Evolutionary conservation across 2,113 vertebrate genomes (phyloP), one percentile per base, ranked within the genome.

Genomic region (Gorsachius goisagi): DNA sequence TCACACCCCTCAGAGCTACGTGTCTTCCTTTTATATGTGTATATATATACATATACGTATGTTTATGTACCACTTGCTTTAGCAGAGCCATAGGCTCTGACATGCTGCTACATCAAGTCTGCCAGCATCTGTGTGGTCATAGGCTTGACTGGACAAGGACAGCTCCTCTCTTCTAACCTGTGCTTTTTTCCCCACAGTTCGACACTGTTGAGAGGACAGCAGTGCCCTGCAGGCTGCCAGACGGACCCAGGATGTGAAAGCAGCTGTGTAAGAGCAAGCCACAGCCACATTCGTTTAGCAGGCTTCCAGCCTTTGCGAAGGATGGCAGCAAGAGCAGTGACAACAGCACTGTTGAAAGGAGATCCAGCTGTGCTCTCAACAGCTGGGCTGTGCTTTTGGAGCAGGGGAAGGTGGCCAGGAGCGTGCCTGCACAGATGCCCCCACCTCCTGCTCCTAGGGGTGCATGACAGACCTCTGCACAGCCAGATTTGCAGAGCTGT

Each of bases 401-500:
- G 39, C 11, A 37, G 47, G 6, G 5, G 7, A 56, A 26, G 16
- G 15, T 50, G 35, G 7, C 22, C 6, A 66, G 47, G 19, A 80
- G 18, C 15, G 8, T 41, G 30, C 3, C 27, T 47, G 13, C 10
- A 30, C 0, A 5, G 33, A 59, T 41, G 19, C 58, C 32, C 5
- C 4, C 2, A 2, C 11, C 11, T 88, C 19, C n/a, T 60, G 9
- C 12, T 58, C 33, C 67, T 58, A 9, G 6, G 3, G 9, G 1
- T 22, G 27, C 4, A 8, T 26, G 49, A 16, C 12, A 58, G 24
- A 26, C 5, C 16, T 64, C 58, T 53, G 18, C 22, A 41, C 1
- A 15, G 32, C 9, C 30, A 67, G 37, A 59, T 19, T 4, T 72
- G 6, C 8, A 66, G 12, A 11, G 11, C 4, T 76, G 49, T 9